Evolutionary conservation across 1,140 invertebrate genomes (phyloP), one percentile per base, ranked within the genome.

Genomic region (Coptotermes formosanus): DNA sequence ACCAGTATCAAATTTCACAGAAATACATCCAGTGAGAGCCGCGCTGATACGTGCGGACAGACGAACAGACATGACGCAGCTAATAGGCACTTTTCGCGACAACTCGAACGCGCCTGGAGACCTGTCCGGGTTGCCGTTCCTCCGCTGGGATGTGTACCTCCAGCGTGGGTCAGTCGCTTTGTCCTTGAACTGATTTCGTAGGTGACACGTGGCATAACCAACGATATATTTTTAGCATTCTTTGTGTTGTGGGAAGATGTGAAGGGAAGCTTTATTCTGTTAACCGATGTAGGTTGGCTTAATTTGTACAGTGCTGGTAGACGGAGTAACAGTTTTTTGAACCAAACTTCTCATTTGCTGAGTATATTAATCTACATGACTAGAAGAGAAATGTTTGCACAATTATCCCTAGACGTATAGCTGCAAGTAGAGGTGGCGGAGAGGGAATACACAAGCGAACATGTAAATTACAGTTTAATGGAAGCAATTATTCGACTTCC

Each of bases 401-500:
- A n/a, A 8, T 75, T 75, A 75, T 19, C 1, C 59, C 59, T 38
- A 48, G 52, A 21, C 52, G 1, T 75, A 8, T 75, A 75, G 64
- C n/a, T 75, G 2, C 30, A n/a, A 75, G 64, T 75, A 75, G 64
- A 75, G 7, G n/a, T 30, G 64, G 64, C 64, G n/a, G n/a, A 9
- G 64, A 75, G 7, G 64, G 64, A 30, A 30, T 30, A 30, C 8
- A 75, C 64, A 75, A 75, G 64, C 64, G 64, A 75, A 12, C 64
- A 25, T 30, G 64, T 75, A 75, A 75, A 75, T 75, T 75, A 75
- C 25, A 14, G 25, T 75, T 25, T 75, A 75, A 75, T 75, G 64
- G 64, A 75, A 75, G 64, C n/a, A 75, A 75, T 75, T 75, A 75
- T 75, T 75, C 6, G 64, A 30, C 64, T 75, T 75, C 64, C n/a